Base-by-base conservation (phyloP, 2,888 invertebrate genomes). In the Empis livida region DNA sequence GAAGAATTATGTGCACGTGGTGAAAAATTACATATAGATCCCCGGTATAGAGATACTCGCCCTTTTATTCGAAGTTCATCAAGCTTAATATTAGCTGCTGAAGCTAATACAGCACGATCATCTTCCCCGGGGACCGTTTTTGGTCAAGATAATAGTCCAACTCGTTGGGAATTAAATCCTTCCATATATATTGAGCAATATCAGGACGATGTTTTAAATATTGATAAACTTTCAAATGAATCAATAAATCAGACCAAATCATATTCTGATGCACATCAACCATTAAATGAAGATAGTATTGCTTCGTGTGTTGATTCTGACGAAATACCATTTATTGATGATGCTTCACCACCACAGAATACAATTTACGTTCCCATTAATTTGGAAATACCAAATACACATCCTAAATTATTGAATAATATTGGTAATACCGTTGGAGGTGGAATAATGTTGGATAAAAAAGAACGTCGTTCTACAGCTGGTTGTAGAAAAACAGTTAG, bases 321-420 rank as follows among this genome's bases (percentile, higher is more conserved):
- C 38, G 64, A 67, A 35, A 70, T 70, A 52, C 70, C 70, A 32
- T 70, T 63, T 44, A 70, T 74, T 17, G 72, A 72, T 37, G 67
- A 74, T 42, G 71, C 68, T 27, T 65, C 69, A 46, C 67, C 67
- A 42, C 23, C 23, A 27, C 5, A 27, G 5, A 27, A 27, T 27
- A 27, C 8, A 27, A 27, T 27, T 27, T 27, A 27, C 23, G 23
- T 27, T 27, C 23, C 23, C 5, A 27, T 27, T 27, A 27, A 27
- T 27, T 27, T 6, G 5, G 23, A 27, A 27, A 5, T 27, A 2
- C 23, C 23, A 27, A 5, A 4, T 6, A 2, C 2, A 27, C 6
- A 8, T 27, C 9, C 5, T 8, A 27, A 8, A 27, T 27, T 27
- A 6, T 15, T 15, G 6, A 35, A 30, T 5, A 41, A 30, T 15